Conservation (phyloP, 2,888 invertebrate species). For the Meteorus colon region DNA sequence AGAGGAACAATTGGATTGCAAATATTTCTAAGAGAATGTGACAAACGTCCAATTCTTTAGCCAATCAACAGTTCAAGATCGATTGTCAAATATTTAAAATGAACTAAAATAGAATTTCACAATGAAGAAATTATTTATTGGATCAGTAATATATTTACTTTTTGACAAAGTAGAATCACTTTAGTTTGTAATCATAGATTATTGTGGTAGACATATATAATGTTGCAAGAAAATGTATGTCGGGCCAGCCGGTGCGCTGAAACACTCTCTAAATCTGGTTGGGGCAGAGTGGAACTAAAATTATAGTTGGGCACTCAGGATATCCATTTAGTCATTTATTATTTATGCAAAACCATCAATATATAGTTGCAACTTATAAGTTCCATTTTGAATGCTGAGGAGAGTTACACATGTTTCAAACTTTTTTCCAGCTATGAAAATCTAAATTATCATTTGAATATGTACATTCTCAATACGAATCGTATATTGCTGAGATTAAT, state of each 20-base stretch:
- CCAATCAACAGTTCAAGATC: too few relatives aligned
- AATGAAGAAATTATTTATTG: neutral
- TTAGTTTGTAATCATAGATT: constrained; percentile 6
- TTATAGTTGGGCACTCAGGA: constrained; percentile 37
- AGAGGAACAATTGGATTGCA: too few relatives aligned
- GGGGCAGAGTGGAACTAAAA: constrained; percentile 50
- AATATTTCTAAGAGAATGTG: too few relatives aligned
- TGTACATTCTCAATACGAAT: too few relatives aligned
- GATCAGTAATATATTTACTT: neutral
- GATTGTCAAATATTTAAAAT: too few relatives aligned
- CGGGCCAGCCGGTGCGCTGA: constrained; percentile 22
- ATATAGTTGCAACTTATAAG: constrained; percentile 11
- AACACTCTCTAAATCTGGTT: constrained; percentile 52
- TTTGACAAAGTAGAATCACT: constrained; percentile 4
- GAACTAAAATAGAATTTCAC: neutral
- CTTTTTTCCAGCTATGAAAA: neutral
- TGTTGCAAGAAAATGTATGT: neutral
- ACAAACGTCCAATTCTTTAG: too few relatives aligned
- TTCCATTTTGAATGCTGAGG: neutral
- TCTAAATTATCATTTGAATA: neutral
- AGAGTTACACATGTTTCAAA: neutral
- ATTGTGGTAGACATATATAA: neutral
- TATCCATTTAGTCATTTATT: constrained; percentile 61
- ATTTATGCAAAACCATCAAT: constrained; percentile 57
- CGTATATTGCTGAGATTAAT: too few relatives aligned